Base-by-base conservation (phyloP, 1,140 invertebrate species). In the Papilio polyxenes region DNA sequence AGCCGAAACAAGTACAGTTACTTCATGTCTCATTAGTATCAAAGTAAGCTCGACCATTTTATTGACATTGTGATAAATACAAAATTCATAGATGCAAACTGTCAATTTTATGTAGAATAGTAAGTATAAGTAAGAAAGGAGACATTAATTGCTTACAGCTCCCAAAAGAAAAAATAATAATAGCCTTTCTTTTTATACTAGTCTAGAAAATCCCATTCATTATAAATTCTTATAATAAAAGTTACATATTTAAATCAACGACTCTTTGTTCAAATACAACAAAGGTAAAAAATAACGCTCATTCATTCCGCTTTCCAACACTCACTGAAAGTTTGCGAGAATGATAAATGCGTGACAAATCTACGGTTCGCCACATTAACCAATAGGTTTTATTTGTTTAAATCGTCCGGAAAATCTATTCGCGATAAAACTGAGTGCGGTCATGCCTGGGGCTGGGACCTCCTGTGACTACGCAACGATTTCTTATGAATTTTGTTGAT, bases 341-440 rank as follows among this genome's bases (percentile, higher is more conserved):
- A 62, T 53, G 81, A 81, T 83, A 81, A 85, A 85, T 85, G 81
- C 80, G 59, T 81, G 81, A 80, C 83, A 85, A 85, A 77, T 83
- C 82, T 80, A 80, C 77, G 74, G 23, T 75, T 81, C 80, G 53
- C 74, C 84, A 85, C 84, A 85, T 85, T 82, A 82, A 56, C 80
- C 84, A 74, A 82, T 82, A 82, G 80, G 82, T 83, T 72, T 72
- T 81, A 81, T 83, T 85, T 83, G 84, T 85, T 85, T 82, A 83
- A 82, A 83, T 85, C 84, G 80, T 56, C 80, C 81, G 84, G 84
- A 85, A 85, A 85, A 85, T 85, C 84, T 85, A 83, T 85, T 81
- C 77, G 82, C 74, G 84, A 85, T 85, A 85, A 85, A 85, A 85
- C 78, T 75, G 84, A 85, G 84, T 83, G 84, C 84, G 84, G 82